Conservation (phyloP, 2,888 invertebrate genomes). For the Mycalesis mineus region DNA sequence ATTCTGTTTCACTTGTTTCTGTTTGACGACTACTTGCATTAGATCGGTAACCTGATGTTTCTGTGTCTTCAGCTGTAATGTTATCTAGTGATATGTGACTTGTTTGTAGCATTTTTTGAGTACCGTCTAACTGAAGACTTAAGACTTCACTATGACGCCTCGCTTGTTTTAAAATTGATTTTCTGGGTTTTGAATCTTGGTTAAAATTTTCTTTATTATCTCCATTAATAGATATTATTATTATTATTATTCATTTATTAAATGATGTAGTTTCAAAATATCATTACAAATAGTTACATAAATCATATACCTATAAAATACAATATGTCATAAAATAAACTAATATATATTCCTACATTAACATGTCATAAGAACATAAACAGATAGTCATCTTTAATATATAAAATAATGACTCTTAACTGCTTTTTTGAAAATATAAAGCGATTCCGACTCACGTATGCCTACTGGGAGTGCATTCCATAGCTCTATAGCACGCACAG, state of each 20-base stretch:
- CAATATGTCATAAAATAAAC: too few relatives aligned
- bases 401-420: too few relatives aligned
- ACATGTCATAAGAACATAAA: too few relatives aligned
- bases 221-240: constrained; percentile 5
- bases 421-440: too few relatives aligned
- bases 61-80: constrained; percentile 58
- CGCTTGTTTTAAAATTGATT: constrained; percentile 60
- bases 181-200: constrained; percentile 44
- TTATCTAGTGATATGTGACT: constrained; percentile 38
- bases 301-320: too few relatives aligned
- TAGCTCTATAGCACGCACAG: too few relatives aligned
- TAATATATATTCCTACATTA: too few relatives aligned
- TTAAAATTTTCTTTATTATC: constrained; percentile 36
- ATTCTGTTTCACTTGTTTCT: constrained; percentile 74
- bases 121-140: constrained; percentile 31
- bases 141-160: constrained; percentile 46
- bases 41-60: constrained; percentile 78
- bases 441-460: too few relatives aligned
- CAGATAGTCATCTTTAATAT: too few relatives aligned
- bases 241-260: too few relatives aligned
- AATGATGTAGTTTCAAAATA: background rate
- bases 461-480: too few relatives aligned
- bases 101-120: constrained; percentile 6
- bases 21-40: constrained; percentile 64
- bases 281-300: too few relatives aligned